A percentile compares a stretch with the other conserved stretches of the same genome.
Evolutionary conservation across 2,888 invertebrate genomes (phyloP).

Genomic region (Metellina segmentata): DNA sequence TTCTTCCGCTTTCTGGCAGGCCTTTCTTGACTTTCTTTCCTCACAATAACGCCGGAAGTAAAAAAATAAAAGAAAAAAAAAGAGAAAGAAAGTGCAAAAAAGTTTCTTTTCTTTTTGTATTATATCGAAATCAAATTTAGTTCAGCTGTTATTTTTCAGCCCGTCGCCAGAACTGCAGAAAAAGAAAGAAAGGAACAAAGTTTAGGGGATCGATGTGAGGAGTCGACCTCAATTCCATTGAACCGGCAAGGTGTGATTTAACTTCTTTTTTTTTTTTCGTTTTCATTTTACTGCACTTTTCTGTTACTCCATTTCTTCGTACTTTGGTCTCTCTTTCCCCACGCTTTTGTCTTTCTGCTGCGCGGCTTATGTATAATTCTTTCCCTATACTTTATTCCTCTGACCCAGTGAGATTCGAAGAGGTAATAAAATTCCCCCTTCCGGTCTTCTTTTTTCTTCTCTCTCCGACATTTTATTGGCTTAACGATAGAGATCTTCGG

Average conservation of each 20-base stretch:
- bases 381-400: conserved; percentile 45
- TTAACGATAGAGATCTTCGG: conserved; percentile 37
- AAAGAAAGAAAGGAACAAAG: conserved; percentile 33
- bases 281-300: conserved; percentile 7
- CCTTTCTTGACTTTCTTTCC: conserved; percentile 46
- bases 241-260: conserved; percentile 65
- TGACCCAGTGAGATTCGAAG: conserved; percentile 27
- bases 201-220: conserved; percentile 59
- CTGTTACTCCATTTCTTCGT: not conserved
- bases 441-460: not conserved
- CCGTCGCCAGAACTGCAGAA: not conserved
- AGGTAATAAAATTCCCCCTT: conserved; percentile 44
- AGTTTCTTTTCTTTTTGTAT: conserved; percentile 64
- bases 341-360: conserved; percentile 24
- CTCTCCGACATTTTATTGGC: conserved; percentile 49
- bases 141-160: conserved; percentile 65
- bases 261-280: conserved; percentile 30
- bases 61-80: not conserved
- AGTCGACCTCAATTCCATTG: conserved; percentile 62
- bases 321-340: not conserved
- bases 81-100: conserved; percentile 30
- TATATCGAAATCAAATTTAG: conserved; percentile 68
- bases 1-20: conserved; percentile 27
- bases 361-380: conserved; percentile 33
- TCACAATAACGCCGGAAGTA: conserved; percentile 58